Base-by-base conservation (phyloP, 2,888 invertebrate species). In the Dryocosmus kuriphilus region DNA sequence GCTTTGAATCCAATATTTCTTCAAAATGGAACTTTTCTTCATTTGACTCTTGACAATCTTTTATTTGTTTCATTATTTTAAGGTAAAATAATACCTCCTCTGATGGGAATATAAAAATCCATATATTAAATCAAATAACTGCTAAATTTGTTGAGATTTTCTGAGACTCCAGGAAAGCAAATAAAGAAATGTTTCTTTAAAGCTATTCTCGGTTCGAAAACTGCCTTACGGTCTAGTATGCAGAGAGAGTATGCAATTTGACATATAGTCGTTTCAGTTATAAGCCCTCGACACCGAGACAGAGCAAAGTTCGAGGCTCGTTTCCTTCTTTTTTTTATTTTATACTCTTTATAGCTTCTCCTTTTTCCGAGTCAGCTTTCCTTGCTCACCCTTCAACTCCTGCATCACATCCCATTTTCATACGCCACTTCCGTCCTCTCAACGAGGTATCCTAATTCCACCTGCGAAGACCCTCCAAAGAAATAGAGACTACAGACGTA, bases 241-340 rank as follows among this genome's bases (percentile, higher is more conserved):
- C 8, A 27, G 30, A n/a, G 51, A 71, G 51, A 71, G 30, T 71
- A 71, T 71, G 71, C 71, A 71, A 51, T 71, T 71, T 71, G 71
- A 71, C 71, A 71, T 71, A 71, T 71, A 71, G 71, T 71, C 71
- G 71, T 71, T 71, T 71, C 71, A 51, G 71, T 71, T 71, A 71
- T 71, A 51, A 71, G 71, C 71, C n/a, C 46, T 71, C 41, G 27
- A 51, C 71, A 71, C 71, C 51, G 51, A 71, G 71, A 71, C 46
- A 71, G 71, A 51, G 71, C 71, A 51, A 71, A 71, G 71, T 71
- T 71, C 71, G 71, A 51, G 71, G 51, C 71, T 71, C 71, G 51
- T 71, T 51, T 51, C 71, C 30, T 51, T 71, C 27, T 5, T 51
- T 46, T 46, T 30, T 71, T 51, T 71, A 71, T 71, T 71, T 71